A percentile compares a stretch with the other conserved stretches of the same genome.
phyloP scores from a whole-genome alignment of 2,797 vertebrate species.

The Pelobates cultripes region DNA sequence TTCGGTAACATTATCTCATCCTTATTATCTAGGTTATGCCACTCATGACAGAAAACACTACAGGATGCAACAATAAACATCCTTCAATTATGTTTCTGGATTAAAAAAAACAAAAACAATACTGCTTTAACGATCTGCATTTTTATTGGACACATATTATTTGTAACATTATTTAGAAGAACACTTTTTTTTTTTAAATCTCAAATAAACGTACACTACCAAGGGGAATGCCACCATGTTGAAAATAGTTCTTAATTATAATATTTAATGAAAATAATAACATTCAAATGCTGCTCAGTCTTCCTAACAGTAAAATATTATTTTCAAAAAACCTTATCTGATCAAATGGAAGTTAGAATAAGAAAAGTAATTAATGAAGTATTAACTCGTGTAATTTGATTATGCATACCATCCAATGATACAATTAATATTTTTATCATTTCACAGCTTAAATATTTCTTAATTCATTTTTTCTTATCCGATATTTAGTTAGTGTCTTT shows the following conservation, averaged over 20 bases:
- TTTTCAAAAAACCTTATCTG: too few species aligned
- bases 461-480: too few species aligned
- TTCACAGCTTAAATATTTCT: too few species aligned
- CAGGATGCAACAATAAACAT: constrained; percentile 59
- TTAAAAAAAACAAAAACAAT: constrained; percentile 42
- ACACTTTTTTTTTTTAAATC: too few species aligned
- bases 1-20: constrained; percentile 62
- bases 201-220: constrained; percentile 51
- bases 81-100: constrained; percentile 59
- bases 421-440: too few species aligned
- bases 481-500: too few species aligned
- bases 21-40: constrained; percentile 65
- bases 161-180: constrained; percentile 38
- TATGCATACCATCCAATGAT: too few species aligned
- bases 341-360: too few species aligned
- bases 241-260: constrained; percentile 51
- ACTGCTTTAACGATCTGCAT: background rate
- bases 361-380: too few species aligned
- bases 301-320: too few species aligned
- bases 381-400: too few species aligned
- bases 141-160: constrained; percentile 55
- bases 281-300: constrained; percentile 47
- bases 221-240: constrained; percentile 44
- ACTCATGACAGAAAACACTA: constrained; percentile 62
- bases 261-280: constrained; percentile 38